phyloP scores from a whole-genome alignment of 1,140 invertebrate genomes.

The Pteromalus puparum region DNA sequence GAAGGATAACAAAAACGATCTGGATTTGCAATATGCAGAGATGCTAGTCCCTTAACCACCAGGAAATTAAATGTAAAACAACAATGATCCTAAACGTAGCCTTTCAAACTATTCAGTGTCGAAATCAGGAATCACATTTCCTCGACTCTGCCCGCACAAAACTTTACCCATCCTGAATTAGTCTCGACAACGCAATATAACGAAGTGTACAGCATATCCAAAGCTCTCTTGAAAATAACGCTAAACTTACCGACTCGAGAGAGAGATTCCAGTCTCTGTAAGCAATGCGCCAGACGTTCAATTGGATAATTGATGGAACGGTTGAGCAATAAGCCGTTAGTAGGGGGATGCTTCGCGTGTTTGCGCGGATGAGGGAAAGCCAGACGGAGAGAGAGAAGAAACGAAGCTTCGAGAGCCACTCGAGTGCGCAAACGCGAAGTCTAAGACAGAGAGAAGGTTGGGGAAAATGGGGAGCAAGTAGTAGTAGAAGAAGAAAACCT shows the following conservation, averaged over 20 bases:
- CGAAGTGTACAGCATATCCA: background rate
- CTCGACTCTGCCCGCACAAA: no score
- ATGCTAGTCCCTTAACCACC: no score
- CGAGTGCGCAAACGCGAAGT: background rate
- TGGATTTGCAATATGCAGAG: no score
- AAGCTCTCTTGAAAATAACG: background rate
- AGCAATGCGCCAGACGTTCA: background rate
- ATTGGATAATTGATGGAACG: slow-evolving; percentile 41
- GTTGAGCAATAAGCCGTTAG: slow-evolving; percentile 26
- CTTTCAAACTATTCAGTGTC: no score
- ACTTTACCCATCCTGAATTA: no score
- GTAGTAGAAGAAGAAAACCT: background rate
- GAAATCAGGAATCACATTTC: no score
- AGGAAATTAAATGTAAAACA: no score
- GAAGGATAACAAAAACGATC: no score
- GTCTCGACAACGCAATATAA: background rate
- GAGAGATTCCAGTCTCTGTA: background rate
- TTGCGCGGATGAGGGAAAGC: slow-evolving; percentile 7
- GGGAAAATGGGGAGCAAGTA: background rate
- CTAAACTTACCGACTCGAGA: background rate
- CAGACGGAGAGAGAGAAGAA: background rate
- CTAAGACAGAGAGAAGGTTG: background rate
- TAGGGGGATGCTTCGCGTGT: slow-evolving; percentile 10
- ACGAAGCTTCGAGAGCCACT: background rate
- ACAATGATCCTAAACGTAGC: no score